These are phyloP conservation scores for Zygogramma bicolorata DNA, from an alignment of 2,888 invertebrate species.

Conservation along the genomic window DNA sequence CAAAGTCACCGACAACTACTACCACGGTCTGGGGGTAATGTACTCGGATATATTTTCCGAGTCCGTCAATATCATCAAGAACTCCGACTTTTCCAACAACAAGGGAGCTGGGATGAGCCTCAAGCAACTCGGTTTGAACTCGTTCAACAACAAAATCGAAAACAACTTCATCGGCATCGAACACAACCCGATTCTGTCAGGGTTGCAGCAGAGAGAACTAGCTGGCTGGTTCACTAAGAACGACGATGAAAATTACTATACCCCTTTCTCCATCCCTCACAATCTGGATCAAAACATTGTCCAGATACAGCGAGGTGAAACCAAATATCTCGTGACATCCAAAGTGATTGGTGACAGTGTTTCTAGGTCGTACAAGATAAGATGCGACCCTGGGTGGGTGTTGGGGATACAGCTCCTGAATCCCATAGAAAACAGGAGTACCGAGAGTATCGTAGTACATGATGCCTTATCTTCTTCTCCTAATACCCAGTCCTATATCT, in stretches of 20 bases:
- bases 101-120: slow-evolving; percentile 90
- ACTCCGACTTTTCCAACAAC: slow-evolving; percentile 87
- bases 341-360: slow-evolving; percentile 72
- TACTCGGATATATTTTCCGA: slow-evolving; percentile 95
- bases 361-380: slow-evolving; percentile 72
- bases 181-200: slow-evolving; percentile 90
- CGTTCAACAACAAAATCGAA: slow-evolving; percentile 82
- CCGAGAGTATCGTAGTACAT: slow-evolving; percentile 84
- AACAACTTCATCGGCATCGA: slow-evolving; percentile 92
- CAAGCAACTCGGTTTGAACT: slow-evolving; percentile 86
- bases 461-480: slow-evolving; percentile 79
- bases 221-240: slow-evolving; percentile 89
- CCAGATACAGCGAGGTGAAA: slow-evolving; percentile 70
- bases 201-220: slow-evolving; percentile 88
- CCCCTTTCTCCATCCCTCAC: slow-evolving; percentile 80
- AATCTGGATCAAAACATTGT: slow-evolving; percentile 66
- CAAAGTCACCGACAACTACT: slow-evolving; percentile 85
- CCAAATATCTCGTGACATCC: slow-evolving; percentile 84
- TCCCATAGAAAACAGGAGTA: slow-evolving; percentile 89
- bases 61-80: slow-evolving; percentile 83
- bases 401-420: slow-evolving; percentile 91
- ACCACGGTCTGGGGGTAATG: slow-evolving; percentile 93
- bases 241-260: slow-evolving; percentile 80
- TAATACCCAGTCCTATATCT: slow-evolving; percentile 79
- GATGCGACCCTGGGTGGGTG: slow-evolving; percentile 85